Percentiles rank a stretch among this genome's conserved stretches.
Evolutionary conservation across 2,888 invertebrate species (phyloP).

Genomic region (Elysia crispata): DNA sequence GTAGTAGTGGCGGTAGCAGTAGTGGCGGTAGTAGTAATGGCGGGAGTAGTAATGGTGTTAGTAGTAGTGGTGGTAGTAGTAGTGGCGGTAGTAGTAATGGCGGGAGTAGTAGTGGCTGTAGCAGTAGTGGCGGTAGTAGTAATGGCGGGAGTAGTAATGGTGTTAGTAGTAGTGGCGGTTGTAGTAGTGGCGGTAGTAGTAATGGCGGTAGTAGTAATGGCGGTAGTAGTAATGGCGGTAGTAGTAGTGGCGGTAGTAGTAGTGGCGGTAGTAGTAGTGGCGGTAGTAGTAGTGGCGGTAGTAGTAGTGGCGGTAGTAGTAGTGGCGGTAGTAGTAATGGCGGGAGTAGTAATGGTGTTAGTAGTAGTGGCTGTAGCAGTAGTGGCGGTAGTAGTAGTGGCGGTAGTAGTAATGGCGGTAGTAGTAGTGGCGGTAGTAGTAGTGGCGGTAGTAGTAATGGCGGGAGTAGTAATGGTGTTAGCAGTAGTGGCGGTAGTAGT

Average conservation of each 20-base stretch:
- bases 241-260: conserved; percentile 1
- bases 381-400: not conserved
- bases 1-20: no score
- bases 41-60: no score
- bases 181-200: not conserved
- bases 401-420: conserved; percentile 2
- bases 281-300: not conserved
- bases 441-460: conserved; percentile 3
- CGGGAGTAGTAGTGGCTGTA: no score
- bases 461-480: not conserved
- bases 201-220: not conserved
- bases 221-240: not conserved
- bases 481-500: no score
- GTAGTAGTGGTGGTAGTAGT: no score
- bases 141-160: not conserved
- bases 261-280: not conserved
- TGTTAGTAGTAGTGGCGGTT: not conserved
- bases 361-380: no score
- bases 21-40: no score
- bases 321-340: not conserved
- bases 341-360: no score
- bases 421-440: not conserved
- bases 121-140: no score
- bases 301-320: not conserved
- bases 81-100: no score